Percentiles rank a stretch among this genome's conserved stretches.
Conservation (phyloP, 2,888 invertebrate species). For the Aphrophora alni region DNA sequence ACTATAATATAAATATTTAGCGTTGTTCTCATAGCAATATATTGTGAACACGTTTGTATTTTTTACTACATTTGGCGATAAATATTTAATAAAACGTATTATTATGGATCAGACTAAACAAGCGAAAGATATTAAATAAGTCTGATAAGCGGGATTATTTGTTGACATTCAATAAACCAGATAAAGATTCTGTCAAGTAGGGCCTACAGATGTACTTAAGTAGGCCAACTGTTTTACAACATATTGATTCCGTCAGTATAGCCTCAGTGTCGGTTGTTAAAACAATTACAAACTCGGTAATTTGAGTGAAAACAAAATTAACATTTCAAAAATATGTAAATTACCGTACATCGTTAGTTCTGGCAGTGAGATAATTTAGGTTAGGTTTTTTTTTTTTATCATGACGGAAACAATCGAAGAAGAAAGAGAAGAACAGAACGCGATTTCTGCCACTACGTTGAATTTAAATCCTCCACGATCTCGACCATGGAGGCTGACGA, state of each 20-base stretch:
- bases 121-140: background rate
- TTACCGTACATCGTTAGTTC: too few species aligned
- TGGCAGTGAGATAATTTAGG: background rate
- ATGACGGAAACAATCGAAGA: background rate
- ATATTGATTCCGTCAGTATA: background rate
- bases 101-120: background rate
- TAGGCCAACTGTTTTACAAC: background rate
- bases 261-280: background rate
- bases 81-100: background rate
- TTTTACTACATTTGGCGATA: too few species aligned
- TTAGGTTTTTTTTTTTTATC: background rate
- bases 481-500: constrained; percentile 34
- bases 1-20: too few species aligned
- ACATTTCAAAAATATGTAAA: background rate
- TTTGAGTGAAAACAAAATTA: background rate
- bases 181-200: background rate
- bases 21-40: too few species aligned
- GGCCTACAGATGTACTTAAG: too few species aligned
- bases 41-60: too few species aligned
- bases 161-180: background rate
- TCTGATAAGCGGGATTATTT: background rate
- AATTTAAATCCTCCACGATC: background rate
- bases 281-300: too few species aligned
- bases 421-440: too few species aligned
- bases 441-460: background rate